Base-by-base conservation (phyloP, 2,113 vertebrate species). In the Platycercus adscitus region DNA sequence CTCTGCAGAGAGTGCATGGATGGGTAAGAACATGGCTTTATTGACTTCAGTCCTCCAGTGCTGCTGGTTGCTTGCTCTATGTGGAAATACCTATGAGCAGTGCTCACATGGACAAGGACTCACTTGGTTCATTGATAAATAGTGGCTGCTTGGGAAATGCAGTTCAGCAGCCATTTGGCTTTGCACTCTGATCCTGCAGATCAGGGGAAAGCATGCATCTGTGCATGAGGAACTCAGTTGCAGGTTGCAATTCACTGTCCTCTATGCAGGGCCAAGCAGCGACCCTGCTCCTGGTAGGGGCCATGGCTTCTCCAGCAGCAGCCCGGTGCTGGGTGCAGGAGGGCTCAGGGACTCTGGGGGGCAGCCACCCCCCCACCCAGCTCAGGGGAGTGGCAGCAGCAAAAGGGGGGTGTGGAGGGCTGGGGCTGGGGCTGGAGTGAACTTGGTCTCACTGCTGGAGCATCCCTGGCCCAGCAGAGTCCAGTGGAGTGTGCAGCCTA, bases 21-120 rank as follows among this genome's bases (percentile, higher is more conserved):
- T 29, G 56, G 50, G 31, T 31, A 9, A 49, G 13, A 65, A 24
- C 39, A 9, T 1, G 3, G 25, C 10, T 60, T 65, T 63, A 47
- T 64, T 80, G 39, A 47, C 24, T 65, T 33, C 0, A 2, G 18
- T 43, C 4, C 15, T 69, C 28, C 31, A 70, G 58, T 1, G 2
- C 44, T 87, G 43, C 64, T 78, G 69, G 39, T 58, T 0, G 0
- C 26, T 81, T 52, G 69, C 8, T 56, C 31, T n/a, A 19, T 10
- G n/a, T 55, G 68, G 60, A 71, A 60, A 7, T 0, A 0, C 65
- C 84, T 44, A 8, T 3, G 2, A 84, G n/a, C 0, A 0, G 20
- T 68, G 85, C 14, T 80, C 13, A 4, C 11, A 9, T 3, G 16
- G 64, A 31, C 0, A 4, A 84, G 61, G 75, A n/a, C 71, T 91